phyloP scores from a whole-genome alignment of 2,113 vertebrate species.

The Perca fluviatilis region DNA sequence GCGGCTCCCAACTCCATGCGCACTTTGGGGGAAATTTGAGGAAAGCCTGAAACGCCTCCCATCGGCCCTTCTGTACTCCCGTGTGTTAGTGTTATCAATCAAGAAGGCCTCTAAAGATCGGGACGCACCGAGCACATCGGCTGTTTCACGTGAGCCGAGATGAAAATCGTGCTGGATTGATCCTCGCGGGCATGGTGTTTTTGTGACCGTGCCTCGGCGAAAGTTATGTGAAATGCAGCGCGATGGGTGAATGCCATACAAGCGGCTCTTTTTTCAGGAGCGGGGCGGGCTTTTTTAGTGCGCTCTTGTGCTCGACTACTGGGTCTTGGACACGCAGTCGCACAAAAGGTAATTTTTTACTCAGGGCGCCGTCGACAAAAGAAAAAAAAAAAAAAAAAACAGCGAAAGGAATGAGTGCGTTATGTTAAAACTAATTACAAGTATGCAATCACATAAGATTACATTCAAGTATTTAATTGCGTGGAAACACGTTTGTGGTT shows the following conservation, averaged over 20 bases:
- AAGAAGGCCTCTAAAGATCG: constrained; percentile 48
- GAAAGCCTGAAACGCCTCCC: constrained; percentile 59
- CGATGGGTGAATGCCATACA: constrained; percentile 52
- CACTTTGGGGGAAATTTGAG: constrained; percentile 75
- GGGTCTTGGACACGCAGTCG: constrained; percentile 75
- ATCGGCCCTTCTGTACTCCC: constrained; percentile 53
- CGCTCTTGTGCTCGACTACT: constrained; percentile 77
- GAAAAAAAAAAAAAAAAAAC: not conserved
- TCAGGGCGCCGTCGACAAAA: constrained; percentile 50
- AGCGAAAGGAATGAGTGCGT: constrained; percentile 32
- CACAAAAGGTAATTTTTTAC: constrained; percentile 63
- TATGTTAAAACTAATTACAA: constrained; percentile 53
- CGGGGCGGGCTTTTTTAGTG: constrained; percentile 77
- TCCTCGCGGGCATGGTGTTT: constrained; percentile 22
- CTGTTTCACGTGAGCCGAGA: constrained; percentile 1
- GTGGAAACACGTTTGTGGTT: constrained; percentile 17
- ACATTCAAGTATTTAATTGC: not conserved
- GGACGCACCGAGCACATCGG: constrained; percentile 50
- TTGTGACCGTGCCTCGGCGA: constrained; percentile 54
- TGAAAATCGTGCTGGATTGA: constrained; percentile 12
- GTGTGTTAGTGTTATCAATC: constrained; percentile 47
- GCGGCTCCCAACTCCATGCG: constrained; percentile 78
- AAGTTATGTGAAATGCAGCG: constrained; percentile 75
- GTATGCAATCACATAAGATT: not conserved
- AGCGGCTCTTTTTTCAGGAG: constrained; percentile 66